Evolutionary conservation across 1,140 invertebrate species (phyloP).

Genomic region (Drosophila prosaltans): DNA sequence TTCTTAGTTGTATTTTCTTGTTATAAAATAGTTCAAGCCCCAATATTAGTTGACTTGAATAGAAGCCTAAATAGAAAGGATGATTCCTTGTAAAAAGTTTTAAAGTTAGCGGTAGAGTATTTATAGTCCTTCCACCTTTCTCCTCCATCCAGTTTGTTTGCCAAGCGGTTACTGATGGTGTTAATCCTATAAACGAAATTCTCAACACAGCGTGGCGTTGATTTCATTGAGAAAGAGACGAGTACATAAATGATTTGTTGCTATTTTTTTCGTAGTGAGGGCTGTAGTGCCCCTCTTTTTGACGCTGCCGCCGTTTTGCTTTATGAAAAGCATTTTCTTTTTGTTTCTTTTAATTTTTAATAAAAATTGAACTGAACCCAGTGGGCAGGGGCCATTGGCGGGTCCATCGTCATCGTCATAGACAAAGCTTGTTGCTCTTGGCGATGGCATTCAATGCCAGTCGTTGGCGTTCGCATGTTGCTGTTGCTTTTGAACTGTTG

Average conservation of each 20-base stretch:
- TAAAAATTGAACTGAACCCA: conserved; percentile 61
- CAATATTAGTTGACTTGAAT: too few species aligned
- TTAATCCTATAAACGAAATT: conserved; percentile 68
- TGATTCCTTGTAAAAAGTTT: too few species aligned
- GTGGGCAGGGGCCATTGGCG: conserved; percentile 10
- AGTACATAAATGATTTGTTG: conserved; percentile 66
- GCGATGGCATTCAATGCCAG: conserved; percentile 75
- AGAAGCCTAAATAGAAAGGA: too few species aligned
- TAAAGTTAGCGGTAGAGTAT: not conserved
- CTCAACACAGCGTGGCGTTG: conserved; percentile 53
- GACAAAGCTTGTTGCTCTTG: conserved; percentile 77
- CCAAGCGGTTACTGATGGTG: conserved; percentile 35
- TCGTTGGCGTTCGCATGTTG: conserved; percentile 68
- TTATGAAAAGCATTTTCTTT: conserved; percentile 63
- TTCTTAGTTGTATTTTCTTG: too few species aligned
- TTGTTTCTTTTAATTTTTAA: conserved; percentile 53
- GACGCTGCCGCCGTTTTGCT: conserved; percentile 48
- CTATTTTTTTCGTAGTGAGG: conserved; percentile 35
- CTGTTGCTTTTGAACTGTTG: conserved; percentile 38
- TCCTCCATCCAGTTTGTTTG: not conserved
- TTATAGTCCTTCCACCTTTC: not conserved
- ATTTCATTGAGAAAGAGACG: conserved; percentile 71
- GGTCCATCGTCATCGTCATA: conserved; percentile 47
- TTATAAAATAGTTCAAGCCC: too few species aligned
- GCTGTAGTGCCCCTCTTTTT: conserved; percentile 48